Base-by-base conservation (phyloP, 2,113 vertebrate genomes). In the Willisornis vidua region DNA sequence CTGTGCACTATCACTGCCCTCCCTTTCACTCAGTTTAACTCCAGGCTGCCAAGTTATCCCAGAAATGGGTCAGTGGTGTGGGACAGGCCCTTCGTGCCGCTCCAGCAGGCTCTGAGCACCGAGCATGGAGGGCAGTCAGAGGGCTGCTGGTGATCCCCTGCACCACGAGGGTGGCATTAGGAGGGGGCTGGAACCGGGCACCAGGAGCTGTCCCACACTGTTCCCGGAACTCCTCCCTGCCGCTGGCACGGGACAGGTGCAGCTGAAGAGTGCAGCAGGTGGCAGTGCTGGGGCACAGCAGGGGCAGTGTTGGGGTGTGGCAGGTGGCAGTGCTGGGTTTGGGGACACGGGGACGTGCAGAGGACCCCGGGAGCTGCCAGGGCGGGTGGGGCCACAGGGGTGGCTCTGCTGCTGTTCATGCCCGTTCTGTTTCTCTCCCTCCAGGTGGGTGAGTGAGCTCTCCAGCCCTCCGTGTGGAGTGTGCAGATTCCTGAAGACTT, bases 311-410 rank as follows among this genome's bases (percentile, higher is more conserved):
- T 41, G 41, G 41, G 41, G 41, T 41, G 41, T 41, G 24, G 49
- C 49, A 51, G 49, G 49, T 24, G 51, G 51, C 51, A 52, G 51
- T 29, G 61, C 3, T 20, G 80, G 1, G 1, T 29, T 5, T 37
- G 0, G 7, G 8, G 12, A 18, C 1, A 5, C 25, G 23, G 75
- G 35, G 49, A 15, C 4, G 2, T 0, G 15, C 8, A 1, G 68
- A 9, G 15, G 33, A 25, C 10, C 62, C 16, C 1, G 23, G 16
- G 19, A 28, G 24, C 46, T 51, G 33, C 14, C 41, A 43, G 41
- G 41, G 41, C 14, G 6, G 41, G 14, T 43, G 41, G 41, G 41
- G 14, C 41, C 14, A 43, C 14, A 13, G 19, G 8, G 1, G 10
- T 0, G 18, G 19, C 29, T 11, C 20, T 29, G 9, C 61, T 49